A percentile compares a stretch with the other conserved stretches of the same genome.
phyloP scores from a whole-genome alignment of 2,113 vertebrate genomes.

The Syngnathoides biaculeatus region DNA sequence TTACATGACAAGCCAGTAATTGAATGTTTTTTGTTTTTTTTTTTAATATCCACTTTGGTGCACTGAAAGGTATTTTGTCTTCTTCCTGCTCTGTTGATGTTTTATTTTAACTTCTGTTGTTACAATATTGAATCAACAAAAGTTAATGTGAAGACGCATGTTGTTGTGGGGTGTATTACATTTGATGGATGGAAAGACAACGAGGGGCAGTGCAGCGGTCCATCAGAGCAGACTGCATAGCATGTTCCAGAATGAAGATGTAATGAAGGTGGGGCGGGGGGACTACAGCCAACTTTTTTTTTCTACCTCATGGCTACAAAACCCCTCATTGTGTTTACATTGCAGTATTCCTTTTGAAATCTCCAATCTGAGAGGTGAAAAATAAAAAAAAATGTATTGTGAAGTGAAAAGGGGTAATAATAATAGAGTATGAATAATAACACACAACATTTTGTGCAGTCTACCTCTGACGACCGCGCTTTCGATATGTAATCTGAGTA shows the following conservation, averaged over 20 bases:
- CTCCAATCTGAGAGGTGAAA: slow-evolving; percentile 79
- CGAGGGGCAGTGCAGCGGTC: slow-evolving; percentile 80
- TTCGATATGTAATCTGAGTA: slow-evolving; percentile 77
- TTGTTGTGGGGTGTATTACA: slow-evolving; percentile 62
- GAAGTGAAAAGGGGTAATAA: not conserved
- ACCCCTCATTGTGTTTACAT: slow-evolving; percentile 91
- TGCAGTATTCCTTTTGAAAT: slow-evolving; percentile 81
- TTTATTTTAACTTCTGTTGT: not conserved
- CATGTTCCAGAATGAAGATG: not conserved
- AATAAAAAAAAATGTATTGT: slow-evolving; percentile 16
- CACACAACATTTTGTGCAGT: slow-evolving; percentile 81
- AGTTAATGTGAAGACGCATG: no score
- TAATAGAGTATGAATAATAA: slow-evolving; percentile 60
- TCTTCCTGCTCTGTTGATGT: not conserved
- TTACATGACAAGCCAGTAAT: not conserved
- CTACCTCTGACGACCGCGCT: slow-evolving; percentile 96
- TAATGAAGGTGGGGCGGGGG: slow-evolving; percentile 54
- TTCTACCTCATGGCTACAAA: slow-evolving; percentile 94
- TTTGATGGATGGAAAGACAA: slow-evolving; percentile 74
- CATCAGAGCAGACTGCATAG: slow-evolving; percentile 23
- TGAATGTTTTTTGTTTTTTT: not conserved
- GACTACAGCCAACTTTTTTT: slow-evolving; percentile 66
- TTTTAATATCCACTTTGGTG: slow-evolving; percentile 54
- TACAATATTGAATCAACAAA: not conserved
- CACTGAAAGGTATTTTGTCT: slow-evolving; percentile 77